Base-by-base conservation (phyloP, 1,140 invertebrate species). In the Drosophila tani region DNA sequence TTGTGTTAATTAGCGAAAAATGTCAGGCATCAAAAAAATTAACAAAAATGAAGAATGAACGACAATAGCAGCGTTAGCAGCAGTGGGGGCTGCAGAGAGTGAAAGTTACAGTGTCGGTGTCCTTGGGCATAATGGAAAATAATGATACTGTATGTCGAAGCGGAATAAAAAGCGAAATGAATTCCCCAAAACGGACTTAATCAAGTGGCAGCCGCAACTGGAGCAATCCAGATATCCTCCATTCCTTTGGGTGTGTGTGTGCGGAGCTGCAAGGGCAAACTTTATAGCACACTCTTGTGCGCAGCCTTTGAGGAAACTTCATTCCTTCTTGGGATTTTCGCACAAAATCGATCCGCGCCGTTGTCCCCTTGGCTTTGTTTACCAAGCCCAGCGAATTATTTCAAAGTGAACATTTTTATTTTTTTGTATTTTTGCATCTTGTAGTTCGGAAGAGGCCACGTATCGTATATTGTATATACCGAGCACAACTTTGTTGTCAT, bases 251-350 rank as follows among this genome's bases (percentile, higher is more conserved):
- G 41, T 38, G 60, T 53, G 51, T 57, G 53, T 51, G 53, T 43
- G 53, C 38, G 41, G 21, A 46, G 32, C 47, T 65, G 41, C 64
- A 64, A 49, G 57, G 29, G 38, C 41, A 46, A 71, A 69, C 57
- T 83, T 81, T 78, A 64, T 51, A 84, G 77, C 73, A 68, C 76
- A 88, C 56, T 70, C 88, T 87, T 66, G 71, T 87, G 84, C 77
- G 84, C 77, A 84, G 77, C 73, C 77, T 90, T 87, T 75, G 78
- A 90, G 81, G 79, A 67, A 82, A 85, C 75, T 73, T 50, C 35
- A 17, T 56, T 71, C 19, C 29, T 65, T 40, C 53, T 56, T 19
- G 14, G 8, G 53, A 56, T 35, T 69, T 15, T 41, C 45, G 46
- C 21, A 58, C 55, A 60, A 74, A 73, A 74, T 74, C 67, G 69